Evolutionary conservation across 1,140 invertebrate genomes (phyloP).

Genomic region (Thaumetopoea pityocampa): DNA sequence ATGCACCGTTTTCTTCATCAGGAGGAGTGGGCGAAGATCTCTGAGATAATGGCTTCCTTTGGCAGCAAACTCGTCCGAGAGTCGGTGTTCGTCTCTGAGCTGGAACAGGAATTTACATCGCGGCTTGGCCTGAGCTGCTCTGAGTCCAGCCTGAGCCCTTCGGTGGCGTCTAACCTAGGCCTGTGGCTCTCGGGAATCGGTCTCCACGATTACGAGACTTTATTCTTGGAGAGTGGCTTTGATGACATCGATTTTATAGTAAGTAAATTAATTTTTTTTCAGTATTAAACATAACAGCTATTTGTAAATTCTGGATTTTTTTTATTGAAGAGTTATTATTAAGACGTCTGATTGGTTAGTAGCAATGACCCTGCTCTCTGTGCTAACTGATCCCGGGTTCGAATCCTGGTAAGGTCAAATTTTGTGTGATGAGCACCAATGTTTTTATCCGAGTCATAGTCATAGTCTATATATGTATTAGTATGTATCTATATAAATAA

Average conservation of each 20-base stretch:
- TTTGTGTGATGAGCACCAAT: too few species aligned
- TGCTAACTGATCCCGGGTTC: too few species aligned
- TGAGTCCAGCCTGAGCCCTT: conserved; percentile 64
- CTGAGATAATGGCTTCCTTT: conserved; percentile 95
- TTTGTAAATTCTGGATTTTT: neutral
- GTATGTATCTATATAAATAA: too few species aligned
- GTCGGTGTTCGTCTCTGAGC: conserved; percentile 88
- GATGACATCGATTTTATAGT: conserved; percentile 96
- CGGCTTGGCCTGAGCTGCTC: conserved; percentile 79
- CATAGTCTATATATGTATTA: too few species aligned
- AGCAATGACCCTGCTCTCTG: too few species aligned
- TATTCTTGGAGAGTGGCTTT: conserved; percentile 91
- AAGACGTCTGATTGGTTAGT: too few species aligned
- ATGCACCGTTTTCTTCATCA: conserved; percentile 70
- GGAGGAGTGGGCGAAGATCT: conserved; percentile 96
- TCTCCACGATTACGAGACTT: conserved; percentile 88
- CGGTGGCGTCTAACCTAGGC: conserved; percentile 77
- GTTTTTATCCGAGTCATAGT: too few species aligned
- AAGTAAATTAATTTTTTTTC: conserved; percentile 64
- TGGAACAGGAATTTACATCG: conserved; percentile 89
- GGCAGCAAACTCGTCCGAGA: conserved; percentile 87
- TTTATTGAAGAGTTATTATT: too few species aligned
- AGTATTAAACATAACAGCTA: conserved; percentile 1
- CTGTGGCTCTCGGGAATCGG: conserved; percentile 88
- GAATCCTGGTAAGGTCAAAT: too few species aligned